Evolutionary conservation across 2,113 vertebrate genomes (phyloP).

Genomic region (Hydrolagus affinis): DNA sequence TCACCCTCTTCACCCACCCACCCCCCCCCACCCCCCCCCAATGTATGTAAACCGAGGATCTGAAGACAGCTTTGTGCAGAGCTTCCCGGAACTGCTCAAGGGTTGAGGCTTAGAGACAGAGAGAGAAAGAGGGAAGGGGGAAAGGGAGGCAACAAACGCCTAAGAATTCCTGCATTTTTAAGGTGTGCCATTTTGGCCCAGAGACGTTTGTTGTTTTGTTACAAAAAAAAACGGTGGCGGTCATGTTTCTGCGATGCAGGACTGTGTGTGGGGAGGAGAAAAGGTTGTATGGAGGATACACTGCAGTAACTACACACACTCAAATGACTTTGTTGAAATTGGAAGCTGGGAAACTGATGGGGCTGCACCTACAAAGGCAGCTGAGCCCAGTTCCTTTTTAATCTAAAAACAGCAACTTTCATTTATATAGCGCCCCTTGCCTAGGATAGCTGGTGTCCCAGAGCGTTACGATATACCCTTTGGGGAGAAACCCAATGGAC

Average conservation of each 20-base stretch:
- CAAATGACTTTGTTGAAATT: not conserved
- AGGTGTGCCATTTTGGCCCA: too few relatives aligned
- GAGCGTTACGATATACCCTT: not conserved
- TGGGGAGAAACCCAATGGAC: not conserved
- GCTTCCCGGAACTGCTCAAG: constrained; percentile 22
- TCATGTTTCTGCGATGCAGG: not conserved
- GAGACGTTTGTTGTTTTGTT: too few relatives aligned
- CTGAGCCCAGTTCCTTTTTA: not conserved
- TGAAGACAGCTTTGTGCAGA: constrained; percentile 59
- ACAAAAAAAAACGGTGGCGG: too few relatives aligned
- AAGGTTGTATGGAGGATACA: too few relatives aligned
- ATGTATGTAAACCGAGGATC: constrained; percentile 65
- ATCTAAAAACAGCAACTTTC: too few relatives aligned
- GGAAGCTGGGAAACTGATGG: not conserved
- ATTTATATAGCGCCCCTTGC: too few relatives aligned
- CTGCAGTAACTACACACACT: not conserved
- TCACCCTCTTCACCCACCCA: too few relatives aligned
- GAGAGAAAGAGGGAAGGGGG: too few relatives aligned
- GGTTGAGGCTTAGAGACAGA: too few relatives aligned
- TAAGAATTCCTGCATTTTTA: too few relatives aligned
- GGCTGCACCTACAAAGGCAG: not conserved
- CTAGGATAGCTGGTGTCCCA: too few relatives aligned
- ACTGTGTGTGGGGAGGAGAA: not conserved
- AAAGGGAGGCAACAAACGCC: too few relatives aligned
- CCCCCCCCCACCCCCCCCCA: constrained; percentile 37